Percentiles rank a stretch among this genome's conserved stretches.
phyloP scores from a whole-genome alignment of 2,888 invertebrate species.

The Autographa pulchrina region DNA sequence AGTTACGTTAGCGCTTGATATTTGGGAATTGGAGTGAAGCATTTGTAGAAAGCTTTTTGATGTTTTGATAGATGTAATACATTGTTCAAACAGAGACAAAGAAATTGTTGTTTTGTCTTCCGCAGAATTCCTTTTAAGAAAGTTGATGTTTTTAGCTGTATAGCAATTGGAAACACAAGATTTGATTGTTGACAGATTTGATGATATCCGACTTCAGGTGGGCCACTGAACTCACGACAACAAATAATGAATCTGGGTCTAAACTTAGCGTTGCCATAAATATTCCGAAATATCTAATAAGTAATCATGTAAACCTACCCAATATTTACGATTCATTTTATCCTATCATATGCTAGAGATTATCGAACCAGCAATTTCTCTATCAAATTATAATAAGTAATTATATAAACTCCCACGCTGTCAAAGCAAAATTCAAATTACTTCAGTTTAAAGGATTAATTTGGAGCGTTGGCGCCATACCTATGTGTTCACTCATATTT shows the following conservation, averaged over 20 bases:
- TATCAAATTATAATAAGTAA: not conserved
- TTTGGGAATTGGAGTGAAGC: slow-evolving; percentile 19
- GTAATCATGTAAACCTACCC: too few species aligned
- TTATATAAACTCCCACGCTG: slow-evolving; percentile 15
- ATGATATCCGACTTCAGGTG: too few species aligned
- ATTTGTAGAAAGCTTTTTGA: slow-evolving; percentile 28
- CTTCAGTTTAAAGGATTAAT: slow-evolving; percentile 40
- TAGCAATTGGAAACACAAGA: too few species aligned
- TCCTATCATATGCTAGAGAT: not conserved
- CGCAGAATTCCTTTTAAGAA: too few species aligned
- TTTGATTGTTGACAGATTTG: too few species aligned
- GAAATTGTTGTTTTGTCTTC: not conserved
- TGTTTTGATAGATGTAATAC: not conserved
- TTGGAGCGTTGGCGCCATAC: slow-evolving; percentile 32
- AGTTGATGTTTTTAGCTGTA: too few species aligned
- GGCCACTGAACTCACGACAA: too few species aligned
- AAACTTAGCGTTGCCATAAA: too few species aligned
- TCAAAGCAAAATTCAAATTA: slow-evolving; percentile 48
- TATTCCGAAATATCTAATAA: too few species aligned
- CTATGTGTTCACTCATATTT: slow-evolving; percentile 46
- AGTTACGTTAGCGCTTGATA: slow-evolving; percentile 45
- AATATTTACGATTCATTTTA: not conserved
- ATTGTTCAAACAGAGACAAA: not conserved
- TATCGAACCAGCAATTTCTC: not conserved
- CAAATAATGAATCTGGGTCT: too few species aligned